Percentiles rank a stretch among this genome's conserved stretches.
Evolutionary conservation across 2,113 vertebrate species (phyloP).

Genomic region (Carassius gibelio): DNA sequence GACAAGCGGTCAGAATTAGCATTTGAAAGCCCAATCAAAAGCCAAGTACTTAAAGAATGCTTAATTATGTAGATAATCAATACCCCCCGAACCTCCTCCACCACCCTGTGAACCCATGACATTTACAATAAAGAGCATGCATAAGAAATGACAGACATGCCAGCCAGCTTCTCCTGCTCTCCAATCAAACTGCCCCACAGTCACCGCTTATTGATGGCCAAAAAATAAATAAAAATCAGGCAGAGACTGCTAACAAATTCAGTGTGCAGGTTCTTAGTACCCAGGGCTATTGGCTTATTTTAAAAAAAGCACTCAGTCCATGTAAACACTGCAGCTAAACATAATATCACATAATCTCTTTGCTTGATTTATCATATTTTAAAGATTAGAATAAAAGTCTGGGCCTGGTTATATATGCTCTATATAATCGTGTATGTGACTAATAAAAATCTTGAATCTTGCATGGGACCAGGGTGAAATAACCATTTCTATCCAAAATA

Average conservation of each 20-base stretch:
- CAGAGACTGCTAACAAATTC: neutral
- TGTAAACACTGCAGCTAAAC: neutral
- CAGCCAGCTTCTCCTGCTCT: constrained; percentile 23
- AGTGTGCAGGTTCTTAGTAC: neutral
- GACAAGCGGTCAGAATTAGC: constrained; percentile 55
- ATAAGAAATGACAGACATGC: constrained; percentile 53
- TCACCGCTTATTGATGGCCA: constrained; percentile 31
- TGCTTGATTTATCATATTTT: no score
- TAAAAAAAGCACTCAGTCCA: neutral
- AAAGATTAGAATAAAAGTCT: no score
- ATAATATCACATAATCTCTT: neutral
- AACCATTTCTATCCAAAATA: neutral
- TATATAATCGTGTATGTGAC: no score
- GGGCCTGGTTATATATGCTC: no score
- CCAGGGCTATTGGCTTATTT: neutral
- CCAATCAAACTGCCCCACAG: constrained; percentile 40
- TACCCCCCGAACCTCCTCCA: constrained; percentile 10
- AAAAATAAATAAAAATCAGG: neutral
- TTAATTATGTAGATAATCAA: constrained; percentile 61
- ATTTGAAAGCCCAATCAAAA: constrained; percentile 65
- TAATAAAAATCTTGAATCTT: no score
- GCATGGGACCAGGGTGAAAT: neutral
- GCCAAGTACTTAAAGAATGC: constrained; percentile 54
- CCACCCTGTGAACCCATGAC: constrained; percentile 43
- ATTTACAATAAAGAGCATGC: constrained; percentile 53